Conservation (phyloP, 1,140 invertebrate genomes). For the Drosophila repletoides region DNA sequence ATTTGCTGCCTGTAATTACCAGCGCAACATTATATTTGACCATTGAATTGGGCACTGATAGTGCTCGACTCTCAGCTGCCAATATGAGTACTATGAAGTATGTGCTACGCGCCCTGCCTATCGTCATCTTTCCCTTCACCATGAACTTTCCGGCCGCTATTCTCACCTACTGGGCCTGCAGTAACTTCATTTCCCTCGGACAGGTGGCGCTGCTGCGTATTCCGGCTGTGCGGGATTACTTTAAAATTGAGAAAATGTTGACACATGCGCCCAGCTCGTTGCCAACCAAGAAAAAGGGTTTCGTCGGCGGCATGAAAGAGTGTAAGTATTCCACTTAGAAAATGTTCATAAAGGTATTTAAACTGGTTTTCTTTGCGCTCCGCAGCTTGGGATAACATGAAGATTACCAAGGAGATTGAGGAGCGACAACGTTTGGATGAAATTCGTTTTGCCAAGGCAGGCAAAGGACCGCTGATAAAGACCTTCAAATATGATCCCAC, state of each 20-base stretch:
- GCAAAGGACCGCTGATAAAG: constrained; percentile 91
- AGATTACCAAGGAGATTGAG: constrained; percentile 89
- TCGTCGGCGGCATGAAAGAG: constrained; percentile 90
- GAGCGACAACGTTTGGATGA: constrained; percentile 90
- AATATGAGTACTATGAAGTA: constrained; percentile 89
- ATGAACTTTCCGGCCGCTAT: constrained; percentile 95
- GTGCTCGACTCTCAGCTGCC: constrained; percentile 85
- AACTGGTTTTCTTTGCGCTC: constrained; percentile 10
- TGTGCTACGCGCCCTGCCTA: constrained; percentile 88
- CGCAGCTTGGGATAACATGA: constrained; percentile 92
- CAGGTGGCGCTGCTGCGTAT: constrained; percentile 91
- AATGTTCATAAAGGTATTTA: neutral
- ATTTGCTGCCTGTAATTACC: constrained; percentile 93
- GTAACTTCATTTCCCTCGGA: constrained; percentile 93
- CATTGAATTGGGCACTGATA: constrained; percentile 93
- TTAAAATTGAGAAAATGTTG: constrained; percentile 89
- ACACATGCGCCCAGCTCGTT: constrained; percentile 84
- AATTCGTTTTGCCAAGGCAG: constrained; percentile 91
- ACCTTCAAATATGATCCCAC: constrained; percentile 95
- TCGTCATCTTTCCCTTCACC: constrained; percentile 93
- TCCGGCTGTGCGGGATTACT: constrained; percentile 88
- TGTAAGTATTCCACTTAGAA: constrained; percentile 84
- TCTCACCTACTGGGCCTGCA: constrained; percentile 94
- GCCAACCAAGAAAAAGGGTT: constrained; percentile 88
- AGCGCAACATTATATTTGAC: constrained; percentile 90